A percentile compares a stretch with the other conserved stretches of the same genome.
Conservation (phyloP, 2,888 invertebrate species). For the Scelioninae gen. 1 region DNA sequence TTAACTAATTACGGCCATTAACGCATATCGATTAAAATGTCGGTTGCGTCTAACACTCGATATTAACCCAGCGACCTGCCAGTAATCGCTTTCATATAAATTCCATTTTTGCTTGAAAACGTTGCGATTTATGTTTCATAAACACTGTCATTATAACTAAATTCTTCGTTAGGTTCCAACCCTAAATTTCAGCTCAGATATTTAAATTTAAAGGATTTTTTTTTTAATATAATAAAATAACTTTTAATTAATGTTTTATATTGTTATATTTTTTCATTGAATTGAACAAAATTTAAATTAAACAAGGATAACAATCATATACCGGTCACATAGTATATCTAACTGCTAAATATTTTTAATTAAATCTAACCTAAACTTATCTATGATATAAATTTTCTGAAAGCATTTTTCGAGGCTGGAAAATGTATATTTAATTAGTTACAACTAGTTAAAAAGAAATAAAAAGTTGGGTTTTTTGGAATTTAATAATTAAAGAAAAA, state of each 20-base stretch:
- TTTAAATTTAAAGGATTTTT: neutral
- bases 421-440: too few species aligned
- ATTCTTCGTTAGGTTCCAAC: neutral
- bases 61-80: conserved; percentile 37
- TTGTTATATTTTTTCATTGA: neutral
- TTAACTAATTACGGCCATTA: conserved; percentile 76
- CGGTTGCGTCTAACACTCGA: conserved; percentile 41
- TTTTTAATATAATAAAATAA: neutral
- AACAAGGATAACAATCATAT: too few species aligned
- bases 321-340: too few species aligned
- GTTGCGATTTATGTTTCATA: conserved; percentile 7
- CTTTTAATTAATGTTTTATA: neutral
- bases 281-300: too few species aligned
- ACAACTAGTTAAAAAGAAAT: neutral
- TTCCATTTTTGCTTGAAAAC: conserved; percentile 10
- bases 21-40: conserved; percentile 53
- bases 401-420: too few species aligned
- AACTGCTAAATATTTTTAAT: too few species aligned
- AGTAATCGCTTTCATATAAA: conserved; percentile 25
- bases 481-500: too few species aligned
- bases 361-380: too few species aligned
- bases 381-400: too few species aligned
- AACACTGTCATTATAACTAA: conserved; percentile 10
- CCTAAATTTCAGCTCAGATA: neutral
- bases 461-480: neutral